Conservation (phyloP, 2,888 invertebrate genomes). For the Diloba caeruleocephala region DNA sequence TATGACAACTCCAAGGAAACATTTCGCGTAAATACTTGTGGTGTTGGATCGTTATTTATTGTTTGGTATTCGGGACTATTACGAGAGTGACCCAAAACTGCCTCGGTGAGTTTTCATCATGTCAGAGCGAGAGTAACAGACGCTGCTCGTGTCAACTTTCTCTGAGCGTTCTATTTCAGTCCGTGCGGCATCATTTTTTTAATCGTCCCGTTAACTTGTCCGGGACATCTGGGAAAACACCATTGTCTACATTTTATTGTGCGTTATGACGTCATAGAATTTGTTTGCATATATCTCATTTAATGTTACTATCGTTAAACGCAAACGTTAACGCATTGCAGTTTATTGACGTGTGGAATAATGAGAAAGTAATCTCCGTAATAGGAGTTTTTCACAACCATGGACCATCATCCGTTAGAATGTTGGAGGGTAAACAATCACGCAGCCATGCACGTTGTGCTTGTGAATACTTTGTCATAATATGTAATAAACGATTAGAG, state of each 20-base stretch:
- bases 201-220: constrained; percentile 63
- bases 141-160: constrained; percentile 82
- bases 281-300: constrained; percentile 12
- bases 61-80: constrained; percentile 75
- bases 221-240: constrained; percentile 64
- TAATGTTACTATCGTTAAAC: constrained; percentile 24
- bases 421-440: constrained; percentile 38
- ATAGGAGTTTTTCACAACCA: constrained; percentile 41
- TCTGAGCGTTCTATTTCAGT: constrained; percentile 79
- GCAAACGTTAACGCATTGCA: constrained; percentile 14
- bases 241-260: constrained; percentile 64
- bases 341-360: constrained; percentile 35
- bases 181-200: constrained; percentile 70
- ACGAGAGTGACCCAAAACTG: constrained; percentile 83
- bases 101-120: constrained; percentile 72
- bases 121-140: constrained; percentile 69
- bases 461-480: no score
- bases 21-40: constrained; percentile 61
- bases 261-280: constrained; percentile 44
- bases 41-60: constrained; percentile 62
- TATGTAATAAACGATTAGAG: no score
- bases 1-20: constrained; percentile 62
- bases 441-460: constrained; percentile 8
- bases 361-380: constrained; percentile 43
- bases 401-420: constrained; percentile 29